Evolutionary conservation across 2,797 vertebrate species (phyloP).

Genomic region (Pangasius mekongensis): DNA sequence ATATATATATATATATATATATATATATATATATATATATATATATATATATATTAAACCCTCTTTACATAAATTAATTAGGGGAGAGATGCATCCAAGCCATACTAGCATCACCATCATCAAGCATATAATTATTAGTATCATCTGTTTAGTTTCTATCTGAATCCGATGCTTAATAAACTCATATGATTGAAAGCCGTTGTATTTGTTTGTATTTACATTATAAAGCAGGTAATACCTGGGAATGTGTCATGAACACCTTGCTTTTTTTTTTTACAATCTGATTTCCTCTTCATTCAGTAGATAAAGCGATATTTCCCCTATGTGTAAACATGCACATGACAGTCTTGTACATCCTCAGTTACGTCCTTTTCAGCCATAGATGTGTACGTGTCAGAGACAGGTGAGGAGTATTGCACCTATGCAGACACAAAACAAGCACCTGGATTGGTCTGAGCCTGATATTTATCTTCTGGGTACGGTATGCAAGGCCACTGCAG

Average conservation of each 20-base stretch:
- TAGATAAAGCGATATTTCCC: neutral
- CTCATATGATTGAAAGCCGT: neutral
- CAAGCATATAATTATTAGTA: neutral
- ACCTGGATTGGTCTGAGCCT: conserved; percentile 5
- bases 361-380: neutral
- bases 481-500: conserved; percentile 56
- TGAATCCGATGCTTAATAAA: neutral
- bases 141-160: neutral
- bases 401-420: neutral
- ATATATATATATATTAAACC: no score
- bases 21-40: neutral
- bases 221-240: neutral
- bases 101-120: neutral
- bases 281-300: neutral
- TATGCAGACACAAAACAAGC: conserved; percentile 21
- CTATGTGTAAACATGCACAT: neutral
- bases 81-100: neutral
- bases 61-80: neutral
- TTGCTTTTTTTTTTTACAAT: neutral
- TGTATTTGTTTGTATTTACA: neutral
- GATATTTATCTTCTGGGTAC: conserved; percentile 60
- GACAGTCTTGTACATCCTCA: neutral
- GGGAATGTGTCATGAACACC: neutral
- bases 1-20: no score
- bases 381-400: neutral